phyloP scores from a whole-genome alignment of 2,113 vertebrate species.

The Gnathonemus echidnorhynchus region DNA sequence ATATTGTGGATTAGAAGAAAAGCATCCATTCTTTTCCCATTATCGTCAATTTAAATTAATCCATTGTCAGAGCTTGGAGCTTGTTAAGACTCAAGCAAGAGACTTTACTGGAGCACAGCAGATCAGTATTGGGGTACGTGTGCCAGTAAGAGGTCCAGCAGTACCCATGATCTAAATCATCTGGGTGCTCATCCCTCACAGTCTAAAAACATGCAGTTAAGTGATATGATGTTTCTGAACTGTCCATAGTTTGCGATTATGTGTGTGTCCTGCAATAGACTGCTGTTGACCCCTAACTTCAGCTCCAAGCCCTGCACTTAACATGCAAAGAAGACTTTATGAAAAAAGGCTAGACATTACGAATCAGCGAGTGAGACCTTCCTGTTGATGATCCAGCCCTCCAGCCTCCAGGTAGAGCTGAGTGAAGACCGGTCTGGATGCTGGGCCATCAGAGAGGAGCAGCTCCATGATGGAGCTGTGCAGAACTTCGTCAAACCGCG shows the following conservation, averaged over 20 bases:
- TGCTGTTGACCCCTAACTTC: not conserved
- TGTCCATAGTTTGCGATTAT: not conserved
- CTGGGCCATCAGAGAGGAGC: not conserved
- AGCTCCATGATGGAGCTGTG: not conserved
- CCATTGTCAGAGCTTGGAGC: not conserved
- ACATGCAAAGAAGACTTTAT: not conserved
- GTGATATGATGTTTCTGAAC: not conserved
- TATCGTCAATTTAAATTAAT: not conserved
- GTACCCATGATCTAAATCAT: not conserved
- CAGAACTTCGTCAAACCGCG: not conserved
- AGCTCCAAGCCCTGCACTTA: not conserved
- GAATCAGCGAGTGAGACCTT: not conserved
- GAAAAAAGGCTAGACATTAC: not conserved
- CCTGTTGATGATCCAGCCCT: not conserved
- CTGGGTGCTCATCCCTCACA: not conserved
- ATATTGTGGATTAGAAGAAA: not conserved
- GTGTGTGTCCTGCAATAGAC: not conserved
- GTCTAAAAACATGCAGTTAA: not conserved
- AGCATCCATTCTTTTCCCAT: not conserved
- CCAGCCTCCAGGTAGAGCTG: slow-evolving; percentile 5
- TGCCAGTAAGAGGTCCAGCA: not conserved
- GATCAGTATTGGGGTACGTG: not conserved
- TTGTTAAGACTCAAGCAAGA: not conserved
- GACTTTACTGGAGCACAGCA: not conserved
- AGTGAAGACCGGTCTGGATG: not conserved